Evolutionary conservation across 30 jellyfish, hydroid and myxozoan genomes (phyloP), one percentile per base, ranked within the genome.

Genomic region (Aurelia coerulea): DNA sequence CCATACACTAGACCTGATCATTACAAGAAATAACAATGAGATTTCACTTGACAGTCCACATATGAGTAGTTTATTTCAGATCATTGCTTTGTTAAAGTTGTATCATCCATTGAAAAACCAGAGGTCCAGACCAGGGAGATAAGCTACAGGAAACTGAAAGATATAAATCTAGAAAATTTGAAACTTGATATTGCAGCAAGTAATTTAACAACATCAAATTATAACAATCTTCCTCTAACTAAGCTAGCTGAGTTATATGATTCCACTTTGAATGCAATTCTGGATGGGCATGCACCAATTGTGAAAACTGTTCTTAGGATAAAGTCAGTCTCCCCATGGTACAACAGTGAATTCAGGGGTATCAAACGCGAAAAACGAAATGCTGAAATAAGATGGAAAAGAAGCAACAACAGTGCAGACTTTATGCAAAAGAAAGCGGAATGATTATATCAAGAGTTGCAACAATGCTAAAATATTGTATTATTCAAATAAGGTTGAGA

Each of bases 321-420:
- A 23, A 72, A 34, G 83, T 72, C 83, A 13, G 68, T 32, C 39
- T 72, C 68, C 83, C 83, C 83, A 5, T 72, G 83, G 83, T 72
- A 72, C 33, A 34, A 34, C 33, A 39, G 68, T 72, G 68, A 42
- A 41, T 1, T 14, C 7, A 68, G 0, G 29, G 59, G 59, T 37
- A 68, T 23, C 80, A 68, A 10, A 59, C 9, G 62, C 1, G 14
- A 23, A 23, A 23, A 23, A 23, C 29, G 0, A 23, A 23, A 23
- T 23, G 29, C 29, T 23, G 29, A 23, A 29, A 31, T 15, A n/a
- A 18, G 12, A 14, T 37, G 13, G 66, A 54, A 13, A 11, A 54
- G 17, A 11, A 54, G 16, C 17, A 17, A 54, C 13, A 11, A 54
- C 17, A 54, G 13, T 56, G 13, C 16, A 56, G 13, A 56, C 66